A percentile compares a stretch with the other conserved stretches of the same genome.
These are phyloP conservation scores for Cydia strobilella DNA, from an alignment of 1,140 invertebrate species.

Conservation along the genomic window DNA sequence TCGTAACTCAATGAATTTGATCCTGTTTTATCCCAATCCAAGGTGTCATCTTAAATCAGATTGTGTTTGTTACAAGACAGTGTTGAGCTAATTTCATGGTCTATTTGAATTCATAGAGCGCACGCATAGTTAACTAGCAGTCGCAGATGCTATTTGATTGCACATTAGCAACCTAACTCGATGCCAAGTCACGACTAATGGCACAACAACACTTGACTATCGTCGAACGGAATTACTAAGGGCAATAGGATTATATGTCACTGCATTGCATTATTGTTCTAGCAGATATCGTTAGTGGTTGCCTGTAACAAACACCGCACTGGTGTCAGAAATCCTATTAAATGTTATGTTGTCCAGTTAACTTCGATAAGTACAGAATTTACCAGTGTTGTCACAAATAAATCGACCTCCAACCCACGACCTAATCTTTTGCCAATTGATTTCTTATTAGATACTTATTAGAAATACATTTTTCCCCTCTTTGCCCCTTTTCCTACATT, in stretches of 20 bases:
- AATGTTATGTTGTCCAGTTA: not conserved
- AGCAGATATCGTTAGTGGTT: not conserved
- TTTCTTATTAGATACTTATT: constrained; percentile 19
- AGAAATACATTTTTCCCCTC: not conserved
- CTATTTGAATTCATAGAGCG: constrained; percentile 65
- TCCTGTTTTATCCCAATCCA: not conserved
- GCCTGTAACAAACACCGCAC: not conserved
- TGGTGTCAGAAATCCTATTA: not conserved
- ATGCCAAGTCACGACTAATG: constrained; percentile 68
- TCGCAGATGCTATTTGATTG: constrained; percentile 64
- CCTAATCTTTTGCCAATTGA: not conserved
- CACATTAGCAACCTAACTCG: constrained; percentile 66
- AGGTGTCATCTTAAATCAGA: constrained; percentile 19
- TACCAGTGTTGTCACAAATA: not conserved
- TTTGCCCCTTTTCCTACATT: not conserved
- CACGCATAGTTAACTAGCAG: constrained; percentile 65
- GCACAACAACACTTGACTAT: constrained; percentile 48
- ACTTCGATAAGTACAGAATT: not conserved
- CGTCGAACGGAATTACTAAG: constrained; percentile 25
- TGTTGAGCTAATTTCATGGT: constrained; percentile 49
- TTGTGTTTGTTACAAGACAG: constrained; percentile 39
- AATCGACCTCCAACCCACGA: not conserved
- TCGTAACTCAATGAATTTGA: not conserved
- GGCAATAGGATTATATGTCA: constrained; percentile 4
- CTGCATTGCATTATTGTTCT: constrained; percentile 18